Base-by-base conservation (phyloP, 1,140 invertebrate species). In the Phocides pigmalion region DNA sequence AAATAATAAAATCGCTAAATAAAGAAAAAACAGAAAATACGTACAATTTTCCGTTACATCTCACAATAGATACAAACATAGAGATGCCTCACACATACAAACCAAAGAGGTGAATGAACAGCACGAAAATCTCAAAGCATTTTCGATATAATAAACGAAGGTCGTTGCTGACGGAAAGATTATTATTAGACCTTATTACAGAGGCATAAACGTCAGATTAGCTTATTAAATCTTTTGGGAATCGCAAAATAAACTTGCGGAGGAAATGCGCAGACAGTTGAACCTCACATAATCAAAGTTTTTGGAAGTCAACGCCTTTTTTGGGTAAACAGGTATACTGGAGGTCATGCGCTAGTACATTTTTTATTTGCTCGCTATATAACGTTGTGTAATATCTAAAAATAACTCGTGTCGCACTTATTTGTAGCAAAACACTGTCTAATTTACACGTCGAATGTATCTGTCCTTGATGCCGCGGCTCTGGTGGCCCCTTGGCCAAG, bases 251-350 rank as follows among this genome's bases (percentile, higher is more conserved):
- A 50, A 42, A 19, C 25, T 20, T 44, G 46, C 54, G 19, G 37
- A 35, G 42, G 44, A 42, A 62, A 61, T 51, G 19, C 64, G n/a
- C n/a, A n/a, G n/a, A n/a, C n/a, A n/a, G n/a, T 67, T 71, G 69
- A 71, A 71, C 69, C 49, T 8, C 17, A 35, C 61, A 49, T 67
- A 62, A 63, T 70, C 42, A 69, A 49, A 59, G 56, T 64, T 69
- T 56, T 56, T 56, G 19, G 44, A 63, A 64, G 68, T 63, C 64
- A 70, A 53, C 63, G 68, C 53, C 68, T 70, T 67, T 61, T 35
- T 67, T 47, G 17, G 53, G 44, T 39, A 64, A 63, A 53, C 64
- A 70, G 64, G 68, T 70, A 64, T 35, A 15, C 6, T 50, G 47
- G 25, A 50, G 47, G 47, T 50, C 47, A 50, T 28, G 2, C 15